phyloP scores from a whole-genome alignment of 2,113 vertebrate genomes.

The Haemorhous mexicanus region DNA sequence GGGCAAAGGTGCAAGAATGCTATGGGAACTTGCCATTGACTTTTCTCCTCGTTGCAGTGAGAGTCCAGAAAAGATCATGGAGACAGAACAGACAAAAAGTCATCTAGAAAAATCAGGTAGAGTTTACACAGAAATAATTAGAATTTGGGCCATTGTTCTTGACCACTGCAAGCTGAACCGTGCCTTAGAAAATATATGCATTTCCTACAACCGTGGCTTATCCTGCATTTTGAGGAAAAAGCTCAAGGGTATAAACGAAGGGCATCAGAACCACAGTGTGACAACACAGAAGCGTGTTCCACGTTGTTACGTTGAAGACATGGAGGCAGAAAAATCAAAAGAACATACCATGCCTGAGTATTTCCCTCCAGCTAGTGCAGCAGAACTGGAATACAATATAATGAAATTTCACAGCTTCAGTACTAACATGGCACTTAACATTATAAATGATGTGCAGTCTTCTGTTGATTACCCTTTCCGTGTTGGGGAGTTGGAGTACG shows the following conservation, averaged over 20 bases:
- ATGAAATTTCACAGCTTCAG: constrained; percentile 87
- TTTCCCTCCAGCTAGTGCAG: constrained; percentile 77
- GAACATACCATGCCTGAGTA: constrained; percentile 62
- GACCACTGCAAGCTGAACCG: constrained; percentile 75
- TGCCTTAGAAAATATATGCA: constrained; percentile 69
- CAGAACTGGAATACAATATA: constrained; percentile 78
- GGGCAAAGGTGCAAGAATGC: constrained; percentile 78
- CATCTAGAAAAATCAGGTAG: constrained; percentile 54
- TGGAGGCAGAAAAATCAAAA: constrained; percentile 30
- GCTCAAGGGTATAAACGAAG: constrained; percentile 73
- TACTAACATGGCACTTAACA: constrained; percentile 80
- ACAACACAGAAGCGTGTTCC: constrained; percentile 70
- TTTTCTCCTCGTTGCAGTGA: constrained; percentile 83
- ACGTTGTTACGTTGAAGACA: constrained; percentile 75
- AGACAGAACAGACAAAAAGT: constrained; percentile 28
- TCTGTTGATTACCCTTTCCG: constrained; percentile 81
- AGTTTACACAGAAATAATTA: constrained; percentile 81
- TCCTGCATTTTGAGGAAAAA: constrained; percentile 79
- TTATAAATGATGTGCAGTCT: constrained; percentile 70
- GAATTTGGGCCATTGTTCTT: constrained; percentile 81
- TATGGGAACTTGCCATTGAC: constrained; percentile 81
- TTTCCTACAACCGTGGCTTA: constrained; percentile 75
- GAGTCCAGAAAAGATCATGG: constrained; percentile 74
- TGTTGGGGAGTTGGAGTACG: constrained; percentile 78
- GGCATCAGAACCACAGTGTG: constrained; percentile 16